Conservation (phyloP, 2,113 vertebrate species). For the Hippocampus comes region DNA sequence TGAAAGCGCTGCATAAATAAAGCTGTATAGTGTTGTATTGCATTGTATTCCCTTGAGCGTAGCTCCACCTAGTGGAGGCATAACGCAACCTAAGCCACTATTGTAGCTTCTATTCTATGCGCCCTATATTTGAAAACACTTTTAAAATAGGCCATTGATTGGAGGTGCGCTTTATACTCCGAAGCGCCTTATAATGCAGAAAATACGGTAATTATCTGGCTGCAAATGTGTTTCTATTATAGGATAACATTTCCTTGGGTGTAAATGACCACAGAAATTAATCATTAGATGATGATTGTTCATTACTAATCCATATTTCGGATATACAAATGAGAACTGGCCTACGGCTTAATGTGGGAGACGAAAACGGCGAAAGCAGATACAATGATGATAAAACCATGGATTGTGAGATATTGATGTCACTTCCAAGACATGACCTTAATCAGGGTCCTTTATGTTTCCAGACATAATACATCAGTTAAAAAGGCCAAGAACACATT, state of each 20-base stretch:
- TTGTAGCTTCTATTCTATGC: too few relatives aligned
- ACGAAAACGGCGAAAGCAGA: not conserved
- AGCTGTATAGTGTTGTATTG: too few relatives aligned
- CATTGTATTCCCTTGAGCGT: too few relatives aligned
- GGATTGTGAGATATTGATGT: not conserved
- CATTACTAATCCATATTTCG: not conserved
- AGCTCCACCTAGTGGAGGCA: too few relatives aligned
- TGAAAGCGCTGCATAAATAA: too few relatives aligned
- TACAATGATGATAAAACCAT: not conserved
- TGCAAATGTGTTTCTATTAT: not conserved
- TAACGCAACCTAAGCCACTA: too few relatives aligned
- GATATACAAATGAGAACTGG: not conserved
- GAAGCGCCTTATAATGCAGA: too few relatives aligned
- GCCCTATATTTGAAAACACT: too few relatives aligned
- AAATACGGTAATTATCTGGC: not conserved
- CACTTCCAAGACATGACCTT: not conserved
- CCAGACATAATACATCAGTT: not conserved
- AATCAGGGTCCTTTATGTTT: not conserved
- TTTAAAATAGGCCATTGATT: too few relatives aligned
- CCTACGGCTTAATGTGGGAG: not conserved
- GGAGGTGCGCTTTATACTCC: too few relatives aligned
- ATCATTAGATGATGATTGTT: not conserved
- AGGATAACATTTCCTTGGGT: not conserved
- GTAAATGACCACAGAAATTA: not conserved
- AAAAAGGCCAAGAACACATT: not conserved